Conservation (phyloP, 1,140 invertebrate species). For the Drosophila malerkotliana region DNA sequence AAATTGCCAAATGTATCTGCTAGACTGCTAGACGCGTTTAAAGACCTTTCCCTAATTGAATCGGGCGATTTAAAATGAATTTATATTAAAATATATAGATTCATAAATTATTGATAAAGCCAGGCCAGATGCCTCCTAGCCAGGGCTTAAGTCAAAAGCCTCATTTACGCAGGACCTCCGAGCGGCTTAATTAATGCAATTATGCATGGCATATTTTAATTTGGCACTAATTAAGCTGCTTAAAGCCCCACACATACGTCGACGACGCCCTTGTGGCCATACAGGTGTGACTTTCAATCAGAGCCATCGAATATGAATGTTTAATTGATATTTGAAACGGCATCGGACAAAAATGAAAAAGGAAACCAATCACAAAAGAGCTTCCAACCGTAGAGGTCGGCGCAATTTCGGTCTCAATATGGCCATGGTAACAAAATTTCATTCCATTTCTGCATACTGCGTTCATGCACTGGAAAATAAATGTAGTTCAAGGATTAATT, state of each 20-base stretch:
- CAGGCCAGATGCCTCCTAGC: constrained; percentile 3
- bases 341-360: constrained; percentile 9
- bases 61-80: constrained; percentile 39
- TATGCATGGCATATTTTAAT: constrained; percentile 36
- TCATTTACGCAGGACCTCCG: constrained; percentile 25
- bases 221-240: constrained; percentile 51
- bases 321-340: constrained; percentile 64
- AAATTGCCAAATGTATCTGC: constrained; percentile 58
- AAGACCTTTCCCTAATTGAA: constrained; percentile 45
- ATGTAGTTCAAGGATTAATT: not conserved
- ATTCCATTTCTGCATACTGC: not conserved
- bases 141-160: constrained; percentile 34
- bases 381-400: not conserved
- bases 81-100: constrained; percentile 37
- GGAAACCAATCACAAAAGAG: constrained; percentile 36
- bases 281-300: constrained; percentile 13
- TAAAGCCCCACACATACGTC: not conserved
- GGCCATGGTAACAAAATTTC: constrained; percentile 22
- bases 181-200: constrained; percentile 47
- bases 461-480: not conserved
- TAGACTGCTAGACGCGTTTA: constrained; percentile 28
- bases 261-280: not conserved
- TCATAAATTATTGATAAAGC: constrained; percentile 43
- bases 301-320: constrained; percentile 27
- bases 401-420: constrained; percentile 33